A percentile compares a stretch with the other conserved stretches of the same genome.
Conservation (phyloP, 2,797 vertebrate genomes). For the Apogon talboti region DNA sequence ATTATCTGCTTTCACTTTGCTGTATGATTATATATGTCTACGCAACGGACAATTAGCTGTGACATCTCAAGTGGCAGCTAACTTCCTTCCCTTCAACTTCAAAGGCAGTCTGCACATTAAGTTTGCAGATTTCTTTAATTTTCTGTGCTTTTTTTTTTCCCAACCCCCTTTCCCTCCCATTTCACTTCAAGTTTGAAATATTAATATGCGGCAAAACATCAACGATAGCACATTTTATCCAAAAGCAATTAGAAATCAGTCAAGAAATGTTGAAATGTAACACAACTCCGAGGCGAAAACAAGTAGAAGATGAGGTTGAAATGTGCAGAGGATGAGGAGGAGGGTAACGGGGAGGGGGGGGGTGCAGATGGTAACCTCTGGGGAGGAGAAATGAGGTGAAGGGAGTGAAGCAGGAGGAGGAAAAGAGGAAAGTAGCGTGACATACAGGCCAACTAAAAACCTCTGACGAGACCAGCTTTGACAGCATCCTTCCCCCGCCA, state of each 20-base stretch:
- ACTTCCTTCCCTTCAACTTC: slow-evolving; percentile 66
- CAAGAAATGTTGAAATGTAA: slow-evolving; percentile 9
- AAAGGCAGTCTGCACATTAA: slow-evolving; percentile 55
- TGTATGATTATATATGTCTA: slow-evolving; percentile 55
- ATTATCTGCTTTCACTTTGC: slow-evolving; percentile 52
- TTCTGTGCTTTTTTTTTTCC: slow-evolving; percentile 9
- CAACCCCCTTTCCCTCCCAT: no score
- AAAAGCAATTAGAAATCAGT: background rate
- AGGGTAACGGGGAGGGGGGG: slow-evolving; percentile 5
- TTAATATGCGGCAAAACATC: background rate
- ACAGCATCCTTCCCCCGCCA: slow-evolving; percentile 45
- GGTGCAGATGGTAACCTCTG: slow-evolving; percentile 64
- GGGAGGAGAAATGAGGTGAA: slow-evolving; percentile 65
- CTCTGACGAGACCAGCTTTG: slow-evolving; percentile 52
- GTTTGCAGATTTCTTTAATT: slow-evolving; percentile 19
- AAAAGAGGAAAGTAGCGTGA: slow-evolving; percentile 60
- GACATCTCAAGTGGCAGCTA: slow-evolving; percentile 62
- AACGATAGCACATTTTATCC: background rate
- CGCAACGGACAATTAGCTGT: slow-evolving; percentile 65
- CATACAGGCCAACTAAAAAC: slow-evolving; percentile 59
- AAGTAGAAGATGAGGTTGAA: slow-evolving; percentile 23
- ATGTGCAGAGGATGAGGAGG: slow-evolving; percentile 25
- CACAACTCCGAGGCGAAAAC: background rate
- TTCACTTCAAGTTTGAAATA: background rate
- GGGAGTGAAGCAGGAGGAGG: slow-evolving; percentile 54